Percentiles rank a stretch among this genome's conserved stretches.
These are phyloP conservation scores for Cylas formicarius DNA, from an alignment of 1,140 invertebrate genomes.

Conservation along the genomic window DNA sequence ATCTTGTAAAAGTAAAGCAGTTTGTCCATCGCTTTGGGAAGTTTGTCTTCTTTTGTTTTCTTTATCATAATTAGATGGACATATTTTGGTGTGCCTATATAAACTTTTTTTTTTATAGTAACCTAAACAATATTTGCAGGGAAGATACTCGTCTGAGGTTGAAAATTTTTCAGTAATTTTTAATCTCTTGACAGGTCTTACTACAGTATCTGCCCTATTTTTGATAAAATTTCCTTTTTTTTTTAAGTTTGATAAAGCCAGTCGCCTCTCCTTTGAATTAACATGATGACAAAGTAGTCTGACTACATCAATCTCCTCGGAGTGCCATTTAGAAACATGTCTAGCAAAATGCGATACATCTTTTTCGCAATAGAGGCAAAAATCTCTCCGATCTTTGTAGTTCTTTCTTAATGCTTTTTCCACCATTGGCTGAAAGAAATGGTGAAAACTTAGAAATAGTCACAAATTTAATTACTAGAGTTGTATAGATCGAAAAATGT, in stretches of 20 bases:
- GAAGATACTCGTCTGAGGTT: constrained; percentile 10
- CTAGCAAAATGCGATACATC: constrained; percentile 18
- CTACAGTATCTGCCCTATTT: constrained; percentile 7
- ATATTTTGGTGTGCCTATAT: constrained; percentile 18
- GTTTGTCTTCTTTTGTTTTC: too few species aligned
- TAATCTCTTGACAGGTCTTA: constrained; percentile 17
- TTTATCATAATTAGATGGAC: constrained; percentile 14
- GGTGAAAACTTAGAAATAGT: too few species aligned
- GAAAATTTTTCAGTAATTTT: constrained; percentile 11
- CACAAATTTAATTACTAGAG: too few species aligned
- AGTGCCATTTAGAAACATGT: constrained; percentile 14
- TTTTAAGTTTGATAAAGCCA: constrained; percentile 12
- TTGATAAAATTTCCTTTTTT: constrained; percentile 18
- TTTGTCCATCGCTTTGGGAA: constrained; percentile 6
- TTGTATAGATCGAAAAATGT: too few species aligned
- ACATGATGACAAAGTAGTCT: constrained; percentile 4
- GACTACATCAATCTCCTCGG: constrained; percentile 6
- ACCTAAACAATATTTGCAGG: constrained; percentile 19
- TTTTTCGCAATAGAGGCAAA: constrained; percentile 19
- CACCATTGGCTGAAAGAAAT: constrained; percentile 7
- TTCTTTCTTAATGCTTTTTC: constrained; percentile 12
- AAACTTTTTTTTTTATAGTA: constrained; percentile 16
- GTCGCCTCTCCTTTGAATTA: constrained; percentile 14
- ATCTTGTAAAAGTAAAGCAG: constrained; percentile 5
- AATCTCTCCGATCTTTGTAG: constrained; percentile 15